A percentile compares a stretch with the other conserved stretches of the same genome.
Evolutionary conservation across 2,888 invertebrate genomes (phyloP).

Genomic region (Creontiades dilutus): DNA sequence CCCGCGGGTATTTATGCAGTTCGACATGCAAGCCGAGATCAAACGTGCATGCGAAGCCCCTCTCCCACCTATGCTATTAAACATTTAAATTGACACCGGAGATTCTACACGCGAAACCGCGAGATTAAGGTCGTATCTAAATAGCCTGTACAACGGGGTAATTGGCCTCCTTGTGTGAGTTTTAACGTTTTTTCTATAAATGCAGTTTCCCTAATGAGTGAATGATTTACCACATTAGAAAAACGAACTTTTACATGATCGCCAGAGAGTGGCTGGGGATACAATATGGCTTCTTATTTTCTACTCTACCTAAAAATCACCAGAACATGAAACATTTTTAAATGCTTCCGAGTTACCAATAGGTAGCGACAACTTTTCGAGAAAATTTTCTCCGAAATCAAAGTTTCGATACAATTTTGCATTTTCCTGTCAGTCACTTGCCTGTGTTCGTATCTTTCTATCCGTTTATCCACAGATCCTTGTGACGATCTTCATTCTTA

Average conservation of each 20-base stretch:
- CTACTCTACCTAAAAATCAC: too few relatives aligned
- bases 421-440: too few relatives aligned
- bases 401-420: too few relatives aligned
- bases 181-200: neutral
- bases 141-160: neutral
- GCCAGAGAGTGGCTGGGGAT: neutral
- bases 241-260: neutral
- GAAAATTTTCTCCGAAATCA: too few relatives aligned
- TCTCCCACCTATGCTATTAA: conserved; percentile 13
- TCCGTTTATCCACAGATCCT: too few relatives aligned
- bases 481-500: too few relatives aligned
- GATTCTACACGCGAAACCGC: conserved; percentile 30
- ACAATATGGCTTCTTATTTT: neutral
- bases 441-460: too few relatives aligned
- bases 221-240: neutral
- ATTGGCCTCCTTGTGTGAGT: neutral
- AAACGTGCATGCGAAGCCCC: neutral
- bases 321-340: too few relatives aligned
- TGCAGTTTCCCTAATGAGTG: neutral
- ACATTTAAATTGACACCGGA: conserved; percentile 9
- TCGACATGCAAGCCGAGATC: conserved; percentile 16
- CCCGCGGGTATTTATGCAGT: neutral
- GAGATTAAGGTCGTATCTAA: conserved; percentile 20
- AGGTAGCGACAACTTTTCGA: too few relatives aligned
- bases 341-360: too few relatives aligned